phyloP scores from a whole-genome alignment of 2,113 vertebrate species.

The Coturnix japonica region DNA sequence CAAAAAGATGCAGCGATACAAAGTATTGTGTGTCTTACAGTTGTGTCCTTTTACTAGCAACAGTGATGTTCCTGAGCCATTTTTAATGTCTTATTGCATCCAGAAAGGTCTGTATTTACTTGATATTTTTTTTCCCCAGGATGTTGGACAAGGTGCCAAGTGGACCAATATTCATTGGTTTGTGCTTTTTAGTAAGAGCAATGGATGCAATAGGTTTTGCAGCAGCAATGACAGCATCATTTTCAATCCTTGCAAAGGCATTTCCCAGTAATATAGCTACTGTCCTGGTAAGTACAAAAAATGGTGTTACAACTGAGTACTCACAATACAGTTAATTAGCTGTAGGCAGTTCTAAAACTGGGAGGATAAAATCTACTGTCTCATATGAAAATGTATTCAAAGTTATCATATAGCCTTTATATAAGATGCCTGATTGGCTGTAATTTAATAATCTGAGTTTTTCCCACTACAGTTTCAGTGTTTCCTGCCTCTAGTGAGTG shows the following conservation, averaged over 20 bases:
- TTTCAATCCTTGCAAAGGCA: slow-evolving; percentile 86
- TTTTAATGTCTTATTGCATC: neutral
- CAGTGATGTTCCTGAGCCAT: neutral
- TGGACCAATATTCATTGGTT: slow-evolving; percentile 81
- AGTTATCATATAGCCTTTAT: accelerated
- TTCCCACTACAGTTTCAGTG: neutral
- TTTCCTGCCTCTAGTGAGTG: neutral
- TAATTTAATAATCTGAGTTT: neutral
- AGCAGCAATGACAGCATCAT: slow-evolving; percentile 86
- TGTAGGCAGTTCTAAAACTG: neutral
- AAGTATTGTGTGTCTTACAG: neutral
- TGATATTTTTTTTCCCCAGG: slow-evolving; percentile 66
- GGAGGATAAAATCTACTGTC: neutral
- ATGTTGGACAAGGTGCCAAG: slow-evolving; percentile 84
- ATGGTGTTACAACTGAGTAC: neutral
- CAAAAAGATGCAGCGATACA: neutral
- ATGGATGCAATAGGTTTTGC: slow-evolving; percentile 90
- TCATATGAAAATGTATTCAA: neutral
- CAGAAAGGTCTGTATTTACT: neutral
- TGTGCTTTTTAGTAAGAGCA: slow-evolving; percentile 90
- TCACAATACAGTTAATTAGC: neutral
- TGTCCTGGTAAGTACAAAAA: slow-evolving; percentile 86
- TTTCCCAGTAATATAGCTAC: slow-evolving; percentile 94
- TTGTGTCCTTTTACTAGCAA: neutral
- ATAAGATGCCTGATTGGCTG: neutral